Evolutionary conservation across 2,797 vertebrate species (phyloP).

Genomic region (Alcedo atthis): DNA sequence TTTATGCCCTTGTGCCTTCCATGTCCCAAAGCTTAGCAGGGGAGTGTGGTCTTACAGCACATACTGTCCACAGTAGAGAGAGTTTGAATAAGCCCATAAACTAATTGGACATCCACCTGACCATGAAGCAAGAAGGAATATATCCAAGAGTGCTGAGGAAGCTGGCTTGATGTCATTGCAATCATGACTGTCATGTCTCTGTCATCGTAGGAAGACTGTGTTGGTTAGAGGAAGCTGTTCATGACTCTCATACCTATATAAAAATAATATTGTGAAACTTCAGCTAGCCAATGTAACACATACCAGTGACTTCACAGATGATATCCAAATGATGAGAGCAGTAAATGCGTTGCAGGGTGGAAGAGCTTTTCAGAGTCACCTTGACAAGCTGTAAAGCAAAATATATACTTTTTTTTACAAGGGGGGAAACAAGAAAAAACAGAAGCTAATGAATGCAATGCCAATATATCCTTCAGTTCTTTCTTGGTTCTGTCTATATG

Average conservation of each 20-base stretch:
- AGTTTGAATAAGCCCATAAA: not conserved
- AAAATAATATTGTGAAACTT: not conserved
- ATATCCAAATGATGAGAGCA: not conserved
- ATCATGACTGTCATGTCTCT: not conserved
- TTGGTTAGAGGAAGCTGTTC: not conserved
- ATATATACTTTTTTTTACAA: not conserved
- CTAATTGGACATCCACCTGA: not conserved
- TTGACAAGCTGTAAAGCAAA: not conserved
- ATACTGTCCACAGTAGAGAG: not conserved
- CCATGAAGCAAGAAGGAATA: not conserved
- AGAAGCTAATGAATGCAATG: not conserved
- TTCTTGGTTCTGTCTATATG: not conserved
- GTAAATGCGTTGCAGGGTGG: not conserved
- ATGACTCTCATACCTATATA: not conserved
- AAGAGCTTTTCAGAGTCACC: not conserved
- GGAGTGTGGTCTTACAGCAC: not conserved
- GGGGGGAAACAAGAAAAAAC: not conserved
- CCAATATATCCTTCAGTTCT: not conserved
- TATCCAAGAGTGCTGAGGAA: not conserved
- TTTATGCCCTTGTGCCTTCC: not conserved
- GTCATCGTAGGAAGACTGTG: not conserved
- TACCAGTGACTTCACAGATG: not conserved
- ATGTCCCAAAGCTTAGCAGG: not conserved
- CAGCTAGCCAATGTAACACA: not conserved
- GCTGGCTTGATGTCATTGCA: not conserved